Evolutionary conservation across 2,888 invertebrate genomes (phyloP), one percentile per base, ranked within the genome.

Genomic region (Microdon myrmicae): DNA sequence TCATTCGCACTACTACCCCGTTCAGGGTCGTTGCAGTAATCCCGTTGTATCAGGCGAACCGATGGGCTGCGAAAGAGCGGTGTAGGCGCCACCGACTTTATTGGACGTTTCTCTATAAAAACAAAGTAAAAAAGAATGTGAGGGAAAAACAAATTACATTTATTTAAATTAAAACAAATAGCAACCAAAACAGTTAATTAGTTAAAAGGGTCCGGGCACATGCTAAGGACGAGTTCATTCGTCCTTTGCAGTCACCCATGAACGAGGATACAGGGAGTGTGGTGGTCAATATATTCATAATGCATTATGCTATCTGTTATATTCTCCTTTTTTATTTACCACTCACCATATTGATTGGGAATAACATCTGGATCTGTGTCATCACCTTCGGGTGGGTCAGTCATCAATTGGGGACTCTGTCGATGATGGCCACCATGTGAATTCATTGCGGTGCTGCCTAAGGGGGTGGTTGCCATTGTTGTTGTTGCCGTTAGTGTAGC

Each of bases 301-400:
- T 49, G 9, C 17, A 23, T n/a, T n/a, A 44, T 43, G 20, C 23
- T 12, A 12, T 7, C 3, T 29, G 10, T 20, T 20, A 4, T 29
- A 14, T 43, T 7, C 6, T 16, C 16, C 12, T n/a, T 44, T 29
- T 13, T 48, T 48, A 51, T 32, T 23, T 49, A 49, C 34, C 35
- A 79, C 86, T 85, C 74, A 92, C 92, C 92, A 81, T 92, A 91
- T 80, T 92, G 89, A 83, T 90, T 90, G 69, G 92, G 89, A 80
- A 92, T 92, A 72, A 92, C 90, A 80, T 92, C 92, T 34, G 92
- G 92, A 81, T 92, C 92, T 43, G 90, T 88, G 73, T 90, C 90
- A 71, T 80, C 80, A 49, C 74, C 74, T 68, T 81, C 80, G 54
- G 75, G 74, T 64, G 75, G 78, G 69, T 80, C 80, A 68, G 74